Conservation (phyloP, 1,140 invertebrate species). For the Bombus polaris region DNA sequence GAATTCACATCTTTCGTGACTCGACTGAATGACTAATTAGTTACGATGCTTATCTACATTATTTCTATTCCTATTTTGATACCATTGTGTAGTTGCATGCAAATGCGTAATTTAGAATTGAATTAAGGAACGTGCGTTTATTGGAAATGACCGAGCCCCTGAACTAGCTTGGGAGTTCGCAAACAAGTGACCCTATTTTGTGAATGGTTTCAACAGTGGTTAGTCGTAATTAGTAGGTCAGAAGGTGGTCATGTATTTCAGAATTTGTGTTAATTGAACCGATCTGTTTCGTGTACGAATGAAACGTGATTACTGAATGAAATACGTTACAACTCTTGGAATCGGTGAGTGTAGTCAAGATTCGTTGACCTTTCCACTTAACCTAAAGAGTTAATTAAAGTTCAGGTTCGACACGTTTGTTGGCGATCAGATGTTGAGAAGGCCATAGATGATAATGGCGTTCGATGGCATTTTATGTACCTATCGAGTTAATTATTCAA, state of each 20-base stretch:
- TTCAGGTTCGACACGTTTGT: background rate
- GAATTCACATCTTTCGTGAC: too few species aligned
- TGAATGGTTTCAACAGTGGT: background rate
- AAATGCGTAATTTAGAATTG: background rate
- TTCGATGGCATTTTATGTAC: too few species aligned
- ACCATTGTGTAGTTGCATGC: background rate
- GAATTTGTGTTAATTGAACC: background rate
- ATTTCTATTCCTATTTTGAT: background rate
- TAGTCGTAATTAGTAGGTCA: background rate
- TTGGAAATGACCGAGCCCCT: background rate
- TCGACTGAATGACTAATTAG: too few species aligned
- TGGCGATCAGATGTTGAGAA: background rate
- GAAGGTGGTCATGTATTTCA: background rate
- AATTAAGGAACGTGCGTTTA: background rate
- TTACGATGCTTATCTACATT: background rate
- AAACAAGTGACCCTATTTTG: background rate
- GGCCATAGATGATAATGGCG: background rate
- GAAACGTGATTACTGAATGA: background rate
- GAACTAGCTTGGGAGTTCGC: background rate
- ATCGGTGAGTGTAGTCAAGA: background rate
- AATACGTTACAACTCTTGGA: background rate
- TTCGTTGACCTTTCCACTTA: background rate
- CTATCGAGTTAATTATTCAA: too few species aligned
- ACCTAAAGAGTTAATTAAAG: background rate
- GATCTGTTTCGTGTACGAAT: background rate